Conservation (phyloP, 2,797 vertebrate species). For the Carapus acus region DNA sequence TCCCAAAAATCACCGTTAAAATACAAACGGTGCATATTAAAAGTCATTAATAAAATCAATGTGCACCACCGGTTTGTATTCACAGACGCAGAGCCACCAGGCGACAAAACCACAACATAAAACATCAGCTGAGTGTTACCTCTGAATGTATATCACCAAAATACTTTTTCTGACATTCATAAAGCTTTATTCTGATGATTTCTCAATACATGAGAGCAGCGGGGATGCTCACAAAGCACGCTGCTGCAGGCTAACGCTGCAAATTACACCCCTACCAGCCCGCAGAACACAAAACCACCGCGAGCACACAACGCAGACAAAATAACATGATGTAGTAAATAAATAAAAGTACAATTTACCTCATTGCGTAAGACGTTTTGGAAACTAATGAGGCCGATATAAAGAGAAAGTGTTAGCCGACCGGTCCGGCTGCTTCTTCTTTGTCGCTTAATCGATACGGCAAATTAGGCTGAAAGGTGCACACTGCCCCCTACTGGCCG, state of each 20-base stretch:
- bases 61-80: background rate
- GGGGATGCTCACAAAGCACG: too few species aligned
- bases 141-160: too few species aligned
- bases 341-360: conserved; percentile 56
- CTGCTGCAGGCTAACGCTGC: too few species aligned
- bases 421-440: background rate
- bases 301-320: background rate
- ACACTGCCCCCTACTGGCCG: background rate
- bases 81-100: background rate
- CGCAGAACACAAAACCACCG: fast-evolving
- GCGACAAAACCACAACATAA: background rate
- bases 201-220: too few species aligned
- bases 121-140: too few species aligned
- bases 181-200: too few species aligned
- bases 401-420: conserved; percentile 18
- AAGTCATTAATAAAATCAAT: too few species aligned
- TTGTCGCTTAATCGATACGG: background rate
- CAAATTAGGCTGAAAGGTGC: background rate
- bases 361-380: conserved; percentile 82
- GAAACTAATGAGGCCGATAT: conserved; percentile 24
- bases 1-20: too few species aligned
- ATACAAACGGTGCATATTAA: too few species aligned
- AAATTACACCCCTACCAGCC: too few species aligned
- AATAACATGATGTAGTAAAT: too few species aligned
- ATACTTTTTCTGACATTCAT: too few species aligned